Evolutionary conservation across 2,888 invertebrate species (phyloP).

Genomic region (Thymelicus lineola): DNA sequence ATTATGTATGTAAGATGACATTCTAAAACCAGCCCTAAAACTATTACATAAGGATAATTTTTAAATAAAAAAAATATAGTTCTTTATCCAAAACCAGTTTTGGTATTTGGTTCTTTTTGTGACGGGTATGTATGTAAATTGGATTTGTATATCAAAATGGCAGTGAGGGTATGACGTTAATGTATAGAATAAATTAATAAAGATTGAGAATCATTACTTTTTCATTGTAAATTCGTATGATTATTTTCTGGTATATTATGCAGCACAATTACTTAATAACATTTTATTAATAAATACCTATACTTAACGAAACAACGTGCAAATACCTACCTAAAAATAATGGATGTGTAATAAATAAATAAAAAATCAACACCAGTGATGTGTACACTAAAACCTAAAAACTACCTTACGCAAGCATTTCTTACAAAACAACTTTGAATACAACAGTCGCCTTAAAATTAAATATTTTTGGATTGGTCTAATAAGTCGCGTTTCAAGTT

Average conservation of each 20-base stretch:
- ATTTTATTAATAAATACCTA: not conserved
- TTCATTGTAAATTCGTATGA: slow-evolving; percentile 2
- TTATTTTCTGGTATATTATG: not conserved
- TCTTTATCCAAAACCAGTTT: too few relatives aligned
- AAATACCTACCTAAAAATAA: not conserved
- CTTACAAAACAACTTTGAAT: slow-evolving; percentile 8
- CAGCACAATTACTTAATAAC: not conserved
- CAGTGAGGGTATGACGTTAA: not conserved
- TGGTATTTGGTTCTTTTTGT: not conserved
- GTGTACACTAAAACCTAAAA: not conserved
- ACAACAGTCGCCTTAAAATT: slow-evolving; percentile 11
- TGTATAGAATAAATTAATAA: too few relatives aligned
- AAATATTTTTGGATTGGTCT: slow-evolving; percentile 4
- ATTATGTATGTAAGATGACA: too few relatives aligned
- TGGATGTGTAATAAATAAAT: not conserved
- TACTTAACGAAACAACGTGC: not conserved
- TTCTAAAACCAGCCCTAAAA: too few relatives aligned
- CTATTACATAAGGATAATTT: too few relatives aligned
- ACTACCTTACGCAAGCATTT: not conserved
- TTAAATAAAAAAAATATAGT: too few relatives aligned
- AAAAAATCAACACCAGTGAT: slow-evolving; percentile 9
- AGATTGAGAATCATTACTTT: not conserved
- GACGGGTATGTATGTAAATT: not conserved
- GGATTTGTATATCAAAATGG: not conserved
- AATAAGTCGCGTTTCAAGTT: not conserved